phyloP scores from a whole-genome alignment of 1,140 invertebrate genomes.

The Sarcophaga bullata region DNA sequence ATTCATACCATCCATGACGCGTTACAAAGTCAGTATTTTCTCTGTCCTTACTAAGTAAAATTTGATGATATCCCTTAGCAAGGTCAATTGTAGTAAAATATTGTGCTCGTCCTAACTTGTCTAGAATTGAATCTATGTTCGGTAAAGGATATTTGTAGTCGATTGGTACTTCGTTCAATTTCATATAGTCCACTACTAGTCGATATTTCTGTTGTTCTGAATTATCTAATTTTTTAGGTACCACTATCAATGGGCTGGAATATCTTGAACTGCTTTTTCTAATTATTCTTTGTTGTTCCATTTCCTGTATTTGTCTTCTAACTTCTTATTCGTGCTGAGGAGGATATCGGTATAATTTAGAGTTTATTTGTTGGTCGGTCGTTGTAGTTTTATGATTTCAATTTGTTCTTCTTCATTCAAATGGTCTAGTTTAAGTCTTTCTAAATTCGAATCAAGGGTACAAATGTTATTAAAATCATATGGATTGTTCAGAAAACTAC shows the following conservation, averaged over 20 bases:
- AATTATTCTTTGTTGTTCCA: too few relatives aligned
- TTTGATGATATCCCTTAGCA: constrained; percentile 67
- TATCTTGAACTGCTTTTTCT: too few relatives aligned
- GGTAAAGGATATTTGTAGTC: constrained; percentile 68
- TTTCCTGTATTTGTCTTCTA: too few relatives aligned
- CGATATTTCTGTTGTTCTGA: too few relatives aligned
- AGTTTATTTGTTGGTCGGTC: too few relatives aligned
- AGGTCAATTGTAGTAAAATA: constrained; percentile 63
- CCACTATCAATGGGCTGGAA: too few relatives aligned
- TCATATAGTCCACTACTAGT: neutral
- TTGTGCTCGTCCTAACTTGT: constrained; percentile 47
- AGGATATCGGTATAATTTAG: too few relatives aligned
- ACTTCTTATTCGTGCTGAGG: too few relatives aligned
- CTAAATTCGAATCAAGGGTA: neutral
- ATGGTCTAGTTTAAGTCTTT: too few relatives aligned
- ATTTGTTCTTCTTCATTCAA: too few relatives aligned
- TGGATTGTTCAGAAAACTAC: too few relatives aligned
- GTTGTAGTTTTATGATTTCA: neutral
- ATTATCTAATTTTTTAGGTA: too few relatives aligned
- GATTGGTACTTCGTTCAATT: neutral
- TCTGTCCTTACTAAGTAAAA: constrained; percentile 61
- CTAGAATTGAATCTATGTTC: constrained; percentile 65
- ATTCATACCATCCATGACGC: constrained; percentile 55
- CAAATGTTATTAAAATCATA: neutral
- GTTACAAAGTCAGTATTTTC: constrained; percentile 67